phyloP scores from a whole-genome alignment of 2,888 invertebrate genomes.

The Ischnura elegans region DNA sequence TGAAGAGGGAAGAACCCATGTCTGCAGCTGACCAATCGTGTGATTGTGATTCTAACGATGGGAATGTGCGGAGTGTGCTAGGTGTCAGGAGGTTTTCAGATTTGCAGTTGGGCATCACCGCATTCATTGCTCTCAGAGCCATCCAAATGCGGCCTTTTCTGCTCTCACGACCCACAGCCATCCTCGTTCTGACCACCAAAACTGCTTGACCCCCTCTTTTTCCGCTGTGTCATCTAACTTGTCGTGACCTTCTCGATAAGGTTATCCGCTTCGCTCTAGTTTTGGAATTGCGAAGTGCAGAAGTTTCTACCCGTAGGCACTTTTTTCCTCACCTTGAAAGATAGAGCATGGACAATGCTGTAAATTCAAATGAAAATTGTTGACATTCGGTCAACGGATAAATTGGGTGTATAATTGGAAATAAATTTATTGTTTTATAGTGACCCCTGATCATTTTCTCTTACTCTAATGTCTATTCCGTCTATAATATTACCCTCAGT shows the following conservation, averaged over 20 bases:
- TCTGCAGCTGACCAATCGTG: no score
- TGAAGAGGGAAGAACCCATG: no score
- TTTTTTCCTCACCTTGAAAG: neutral
- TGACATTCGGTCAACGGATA: no score
- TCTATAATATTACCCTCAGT: no score
- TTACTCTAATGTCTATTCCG: no score
- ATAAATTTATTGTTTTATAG: no score
- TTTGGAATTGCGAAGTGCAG: neutral
- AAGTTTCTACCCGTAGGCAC: neutral
- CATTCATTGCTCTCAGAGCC: neutral
- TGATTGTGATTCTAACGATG: no score
- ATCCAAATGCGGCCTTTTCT: neutral
- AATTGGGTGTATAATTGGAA: no score
- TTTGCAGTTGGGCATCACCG: constrained; percentile 29
- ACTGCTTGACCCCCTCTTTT: neutral
- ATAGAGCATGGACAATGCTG: neutral
- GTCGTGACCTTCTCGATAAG: neutral
- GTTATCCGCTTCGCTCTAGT: neutral
- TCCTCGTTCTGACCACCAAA: neutral
- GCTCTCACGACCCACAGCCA: neutral
- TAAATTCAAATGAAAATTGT: no score
- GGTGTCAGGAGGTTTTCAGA: neutral
- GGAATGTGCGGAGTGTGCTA: neutral
- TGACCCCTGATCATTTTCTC: no score
- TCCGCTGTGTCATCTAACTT: neutral